Conservation (phyloP, 2,888 invertebrate species). For the Drosophila buzzatii region DNA sequence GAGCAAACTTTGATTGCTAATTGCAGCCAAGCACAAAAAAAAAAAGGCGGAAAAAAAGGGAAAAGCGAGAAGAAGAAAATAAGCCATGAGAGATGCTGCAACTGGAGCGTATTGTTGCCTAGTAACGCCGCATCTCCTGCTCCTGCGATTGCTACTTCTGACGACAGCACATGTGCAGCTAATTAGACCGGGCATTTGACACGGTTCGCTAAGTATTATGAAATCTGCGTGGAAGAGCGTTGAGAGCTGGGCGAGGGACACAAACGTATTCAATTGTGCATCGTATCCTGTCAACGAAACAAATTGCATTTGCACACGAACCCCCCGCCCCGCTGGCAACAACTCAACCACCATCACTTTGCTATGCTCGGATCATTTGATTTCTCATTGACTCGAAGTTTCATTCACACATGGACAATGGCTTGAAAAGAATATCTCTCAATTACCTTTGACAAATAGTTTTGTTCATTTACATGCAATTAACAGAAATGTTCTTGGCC, state of each 20-base stretch:
- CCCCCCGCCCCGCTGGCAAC: no score
- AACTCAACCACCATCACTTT: not conserved
- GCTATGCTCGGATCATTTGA: not conserved
- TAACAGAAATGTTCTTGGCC: not conserved
- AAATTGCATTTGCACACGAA: slow-evolving; percentile 5
- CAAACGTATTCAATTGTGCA: slow-evolving; percentile 11
- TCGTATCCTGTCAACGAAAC: slow-evolving; percentile 12
- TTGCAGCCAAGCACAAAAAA: not conserved
- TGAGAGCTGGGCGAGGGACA: not conserved
- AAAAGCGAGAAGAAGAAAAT: not conserved
- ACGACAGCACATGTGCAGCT: slow-evolving; percentile 31
- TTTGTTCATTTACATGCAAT: not conserved
- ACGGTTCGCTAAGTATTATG: slow-evolving; percentile 45
- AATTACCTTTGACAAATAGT: not conserved
- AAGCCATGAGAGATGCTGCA: not conserved
- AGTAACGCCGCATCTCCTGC: not conserved
- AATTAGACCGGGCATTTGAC: slow-evolving; percentile 39
- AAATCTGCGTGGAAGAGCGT: slow-evolving; percentile 2
- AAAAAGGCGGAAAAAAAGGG: not conserved
- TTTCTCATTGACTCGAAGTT: not conserved
- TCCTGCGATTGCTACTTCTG: not conserved
- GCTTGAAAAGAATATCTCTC: not conserved
- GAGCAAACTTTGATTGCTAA: slow-evolving; percentile 9
- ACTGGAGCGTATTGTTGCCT: slow-evolving; percentile 6
- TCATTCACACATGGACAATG: not conserved